Conservation (phyloP, 2,113 vertebrate species). For the Hippocampus barbouri region DNA sequence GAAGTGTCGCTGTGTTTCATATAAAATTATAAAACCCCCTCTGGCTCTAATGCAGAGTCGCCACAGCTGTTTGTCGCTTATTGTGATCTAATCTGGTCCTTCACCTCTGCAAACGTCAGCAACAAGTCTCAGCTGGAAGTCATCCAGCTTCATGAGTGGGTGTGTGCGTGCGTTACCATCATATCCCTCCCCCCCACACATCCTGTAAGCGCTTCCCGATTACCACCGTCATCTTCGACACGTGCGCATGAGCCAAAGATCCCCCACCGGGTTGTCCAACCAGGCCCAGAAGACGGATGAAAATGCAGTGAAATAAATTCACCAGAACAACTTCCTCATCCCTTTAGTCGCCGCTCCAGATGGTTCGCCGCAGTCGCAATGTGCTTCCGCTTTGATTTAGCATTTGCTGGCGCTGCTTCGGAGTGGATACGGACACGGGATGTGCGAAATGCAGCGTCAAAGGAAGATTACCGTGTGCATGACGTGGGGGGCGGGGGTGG, state of each 20-base stretch:
- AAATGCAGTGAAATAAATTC: constrained; percentile 53
- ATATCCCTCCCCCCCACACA: constrained; percentile 25
- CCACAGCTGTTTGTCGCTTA: not conserved
- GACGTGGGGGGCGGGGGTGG: constrained; percentile 5
- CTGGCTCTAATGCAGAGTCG: not conserved
- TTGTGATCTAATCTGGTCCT: not conserved
- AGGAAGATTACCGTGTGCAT: constrained; percentile 50
- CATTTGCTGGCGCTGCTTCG: constrained; percentile 31
- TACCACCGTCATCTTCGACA: constrained; percentile 43
- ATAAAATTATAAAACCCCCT: no score
- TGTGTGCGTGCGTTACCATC: constrained; percentile 31
- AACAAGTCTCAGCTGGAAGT: constrained; percentile 35
- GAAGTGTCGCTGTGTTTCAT: no score
- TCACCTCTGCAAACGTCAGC: constrained; percentile 25
- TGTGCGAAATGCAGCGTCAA: constrained; percentile 24
- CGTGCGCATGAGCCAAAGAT: constrained; percentile 44
- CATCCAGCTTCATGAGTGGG: constrained; percentile 59
- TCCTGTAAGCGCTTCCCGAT: constrained; percentile 51
- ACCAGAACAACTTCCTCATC: constrained; percentile 34
- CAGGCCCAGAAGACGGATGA: constrained; percentile 47
- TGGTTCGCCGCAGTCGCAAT: constrained; percentile 52
- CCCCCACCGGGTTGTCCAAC: constrained; percentile 25
- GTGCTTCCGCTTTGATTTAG: constrained; percentile 63
- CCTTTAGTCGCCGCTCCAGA: constrained; percentile 46
- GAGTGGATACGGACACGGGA: constrained; percentile 54